phyloP scores from a whole-genome alignment of 2,113 vertebrate species.

The Sphaerodactylus townsendi region DNA sequence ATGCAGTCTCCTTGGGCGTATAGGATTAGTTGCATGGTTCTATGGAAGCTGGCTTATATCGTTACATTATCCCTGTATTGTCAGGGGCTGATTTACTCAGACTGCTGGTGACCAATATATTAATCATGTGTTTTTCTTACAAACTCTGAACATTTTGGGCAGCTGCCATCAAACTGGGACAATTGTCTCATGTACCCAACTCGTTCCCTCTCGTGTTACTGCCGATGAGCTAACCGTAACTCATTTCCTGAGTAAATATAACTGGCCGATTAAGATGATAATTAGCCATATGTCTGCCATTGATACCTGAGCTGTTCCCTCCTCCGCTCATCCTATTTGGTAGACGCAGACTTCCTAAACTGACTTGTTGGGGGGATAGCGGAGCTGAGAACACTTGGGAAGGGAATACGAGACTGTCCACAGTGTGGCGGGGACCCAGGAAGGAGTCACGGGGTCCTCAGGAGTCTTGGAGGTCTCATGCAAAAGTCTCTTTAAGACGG shows the following conservation, averaged over 20 bases:
- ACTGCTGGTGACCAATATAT: constrained; percentile 9
- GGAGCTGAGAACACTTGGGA: not conserved
- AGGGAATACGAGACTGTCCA: not conserved
- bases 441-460: not conserved
- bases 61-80: too few relatives aligned
- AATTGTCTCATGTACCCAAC: not conserved
- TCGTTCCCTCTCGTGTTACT: constrained; percentile 31
- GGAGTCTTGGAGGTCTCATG: not conserved
- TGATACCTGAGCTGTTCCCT: constrained; percentile 5
- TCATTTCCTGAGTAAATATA: constrained; percentile 60
- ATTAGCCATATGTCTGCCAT: constrained; percentile 27
- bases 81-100: constrained; percentile 35
- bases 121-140: constrained; percentile 53
- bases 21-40: too few relatives aligned
- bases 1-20: too few relatives aligned
- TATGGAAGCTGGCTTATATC: too few relatives aligned
- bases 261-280: constrained; percentile 49
- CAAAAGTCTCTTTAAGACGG: not conserved
- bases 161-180: constrained; percentile 24
- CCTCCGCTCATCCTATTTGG: not conserved
- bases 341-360: not conserved
- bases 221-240: constrained; percentile 50
- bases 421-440: fast-evolving
- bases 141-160: constrained; percentile 23
- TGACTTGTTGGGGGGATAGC: not conserved